These are phyloP conservation scores for Papilio machaon DNA, from an alignment of 1,140 invertebrate species.

Conservation along the genomic window DNA sequence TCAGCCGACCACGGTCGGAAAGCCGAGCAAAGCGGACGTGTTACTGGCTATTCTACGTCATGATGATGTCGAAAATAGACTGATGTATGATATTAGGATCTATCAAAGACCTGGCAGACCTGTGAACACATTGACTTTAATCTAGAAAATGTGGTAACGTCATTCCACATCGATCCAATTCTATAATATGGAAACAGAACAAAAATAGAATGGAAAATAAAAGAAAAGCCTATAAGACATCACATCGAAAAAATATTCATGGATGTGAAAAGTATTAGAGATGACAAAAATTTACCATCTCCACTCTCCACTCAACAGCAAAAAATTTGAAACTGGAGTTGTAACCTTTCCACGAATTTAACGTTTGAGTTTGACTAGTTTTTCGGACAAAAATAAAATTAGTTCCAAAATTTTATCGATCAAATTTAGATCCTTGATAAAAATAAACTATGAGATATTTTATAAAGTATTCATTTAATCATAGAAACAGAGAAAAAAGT, in stretches of 20 bases:
- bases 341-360: too few species aligned
- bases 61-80: conserved; percentile 35
- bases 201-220: neutral
- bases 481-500: neutral
- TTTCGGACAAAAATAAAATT: too few species aligned
- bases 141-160: neutral
- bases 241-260: neutral
- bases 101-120: neutral
- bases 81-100: neutral
- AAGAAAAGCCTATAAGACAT: neutral
- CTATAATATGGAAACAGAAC: neutral
- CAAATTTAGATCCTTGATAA: neutral
- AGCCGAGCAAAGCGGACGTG: conserved; percentile 12
- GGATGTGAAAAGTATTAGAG: neutral
- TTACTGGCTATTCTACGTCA: conserved; percentile 38
- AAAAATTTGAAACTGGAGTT: neutral
- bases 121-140: neutral
- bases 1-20: conserved; percentile 54
- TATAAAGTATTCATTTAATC: neutral
- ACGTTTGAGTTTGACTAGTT: too few species aligned
- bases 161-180: neutral
- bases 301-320: neutral
- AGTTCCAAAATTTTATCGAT: too few species aligned
- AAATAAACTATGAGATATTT: neutral
- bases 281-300: neutral